Evolutionary conservation across 2,797 vertebrate genomes (phyloP), one percentile per base, ranked within the genome.

Genomic region (Scolopax bukidnonensis): DNA sequence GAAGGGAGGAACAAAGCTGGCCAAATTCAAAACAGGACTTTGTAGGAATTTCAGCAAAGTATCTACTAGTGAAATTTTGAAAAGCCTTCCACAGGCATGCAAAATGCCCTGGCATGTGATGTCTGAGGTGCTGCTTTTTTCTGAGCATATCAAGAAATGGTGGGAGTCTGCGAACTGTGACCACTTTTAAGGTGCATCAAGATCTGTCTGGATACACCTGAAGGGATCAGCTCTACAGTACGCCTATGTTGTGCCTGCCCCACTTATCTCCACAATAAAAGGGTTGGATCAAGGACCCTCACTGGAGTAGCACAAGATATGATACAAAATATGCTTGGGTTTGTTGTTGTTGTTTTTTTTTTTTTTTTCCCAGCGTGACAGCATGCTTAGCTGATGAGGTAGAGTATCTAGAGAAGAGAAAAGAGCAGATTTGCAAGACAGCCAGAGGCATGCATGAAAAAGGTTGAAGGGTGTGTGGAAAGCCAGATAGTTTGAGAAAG

Each of bases 381-480:
- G 4, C 16, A 27, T 27, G 24, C 11, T 50, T 67, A 38, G 16
- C 12, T 43, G 48, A 64, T 36, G n/a, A 48, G 2, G 24, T 51
- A 54, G 51, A 43, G 24, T 74, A 36, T 19, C 18, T 45, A 19
- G 10, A 78, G 27, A 77, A 64, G 27, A 60, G 9, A 33, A 75
- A 73, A 78, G 14, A 60, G 20, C 8, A 47, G 16, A 9, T 75
- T 27, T 75, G 20, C 25, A 84, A 36, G 16, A 43, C 21, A 85
- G 5, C 2, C 19, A 41, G 13, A 83, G 3, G 5, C 12, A 12
- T 59, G 5, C 15, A 50, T 38, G 11, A 48, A 86, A 69, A 88
- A 33, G 0, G 2, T 6, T 56, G 20, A 12, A 18, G 20, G 5
- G 2, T 19, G 3, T 7, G 6, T 28, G 3, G 20, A 41, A 90